Conservation (phyloP, 2,888 invertebrate species). For the Pycnomerus fuliginosus region DNA sequence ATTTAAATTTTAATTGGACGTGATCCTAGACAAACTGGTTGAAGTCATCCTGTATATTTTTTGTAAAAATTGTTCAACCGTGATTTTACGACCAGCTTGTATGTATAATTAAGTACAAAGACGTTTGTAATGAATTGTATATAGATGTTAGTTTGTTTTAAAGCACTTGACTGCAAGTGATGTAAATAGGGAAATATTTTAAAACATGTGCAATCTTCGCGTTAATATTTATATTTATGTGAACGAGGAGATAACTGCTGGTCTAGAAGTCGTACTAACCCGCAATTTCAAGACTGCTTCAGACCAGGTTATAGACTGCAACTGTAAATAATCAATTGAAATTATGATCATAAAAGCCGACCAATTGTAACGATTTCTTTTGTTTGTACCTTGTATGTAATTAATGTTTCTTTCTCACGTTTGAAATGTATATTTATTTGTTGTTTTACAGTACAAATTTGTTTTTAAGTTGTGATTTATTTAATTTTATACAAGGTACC, state of each 20-base stretch:
- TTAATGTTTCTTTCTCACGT: background rate
- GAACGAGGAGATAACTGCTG: slow-evolving; percentile 25
- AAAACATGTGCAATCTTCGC: slow-evolving; percentile 46
- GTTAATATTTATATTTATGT: slow-evolving; percentile 34
- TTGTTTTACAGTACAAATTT: slow-evolving; percentile 31
- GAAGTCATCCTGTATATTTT: slow-evolving; percentile 26
- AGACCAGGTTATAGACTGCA: slow-evolving; percentile 32
- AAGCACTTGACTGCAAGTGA: slow-evolving; percentile 47
- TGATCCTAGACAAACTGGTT: slow-evolving; percentile 40
- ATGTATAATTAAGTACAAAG: slow-evolving; percentile 52
- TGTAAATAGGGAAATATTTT: slow-evolving; percentile 43
- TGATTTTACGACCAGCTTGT: slow-evolving; percentile 40
- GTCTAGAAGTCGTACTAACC: slow-evolving; percentile 8
- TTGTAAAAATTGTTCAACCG: slow-evolving; percentile 33
- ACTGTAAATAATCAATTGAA: slow-evolving; percentile 34
- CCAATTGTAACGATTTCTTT: too few species aligned
- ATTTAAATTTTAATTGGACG: slow-evolving; percentile 36
- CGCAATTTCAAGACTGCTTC: slow-evolving; percentile 10
- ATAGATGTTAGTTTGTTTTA: slow-evolving; percentile 50
- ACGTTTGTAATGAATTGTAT: slow-evolving; percentile 50
- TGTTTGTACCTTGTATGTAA: slow-evolving; percentile 1
- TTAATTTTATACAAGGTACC: slow-evolving; percentile 10
- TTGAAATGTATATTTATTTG: slow-evolving; percentile 12
- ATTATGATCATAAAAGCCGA: slow-evolving; percentile 37
- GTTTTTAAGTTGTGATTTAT: slow-evolving; percentile 27